Percentiles rank a stretch among this genome's conserved stretches.
Conservation (phyloP, 2,113 vertebrate genomes). For the Telmatochromis bifrenatus region DNA sequence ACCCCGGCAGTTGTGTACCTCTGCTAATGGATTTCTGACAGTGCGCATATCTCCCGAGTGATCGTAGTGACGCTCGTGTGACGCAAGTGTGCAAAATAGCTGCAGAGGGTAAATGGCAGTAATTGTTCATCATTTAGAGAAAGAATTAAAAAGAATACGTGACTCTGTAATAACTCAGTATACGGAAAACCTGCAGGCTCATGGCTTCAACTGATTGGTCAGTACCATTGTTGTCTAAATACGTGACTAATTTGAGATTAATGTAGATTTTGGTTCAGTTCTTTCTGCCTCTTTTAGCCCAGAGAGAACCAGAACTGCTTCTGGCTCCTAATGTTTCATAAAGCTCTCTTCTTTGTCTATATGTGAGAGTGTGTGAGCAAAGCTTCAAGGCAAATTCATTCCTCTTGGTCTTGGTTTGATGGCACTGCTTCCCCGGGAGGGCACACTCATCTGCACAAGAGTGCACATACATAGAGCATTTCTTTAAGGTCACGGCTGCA, state of each 20-base stretch:
- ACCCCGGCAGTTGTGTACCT: neutral
- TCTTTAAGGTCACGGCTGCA: constrained; percentile 30
- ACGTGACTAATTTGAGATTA: constrained; percentile 2
- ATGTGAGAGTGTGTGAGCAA: neutral
- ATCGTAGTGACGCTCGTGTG: neutral
- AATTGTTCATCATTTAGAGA: neutral
- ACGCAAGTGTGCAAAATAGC: neutral
- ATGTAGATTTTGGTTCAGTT: neutral
- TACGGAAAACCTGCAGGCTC: neutral
- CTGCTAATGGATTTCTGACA: neutral
- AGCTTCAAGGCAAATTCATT: constrained; percentile 12
- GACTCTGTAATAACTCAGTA: neutral
- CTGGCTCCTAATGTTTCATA: neutral
- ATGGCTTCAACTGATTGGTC: neutral
- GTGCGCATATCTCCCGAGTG: neutral
- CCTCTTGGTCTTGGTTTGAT: constrained; percentile 1
- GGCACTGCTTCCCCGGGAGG: neutral
- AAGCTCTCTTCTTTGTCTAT: neutral
- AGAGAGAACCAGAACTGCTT: neutral
- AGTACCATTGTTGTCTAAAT: neutral
- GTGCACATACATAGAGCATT: neutral
- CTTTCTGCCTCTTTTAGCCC: neutral
- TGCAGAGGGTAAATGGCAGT: neutral
- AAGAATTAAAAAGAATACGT: neutral
- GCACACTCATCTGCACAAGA: neutral